A percentile compares a stretch with the other conserved stretches of the same genome.
Conservation (phyloP, 1,140 invertebrate species). For the Lutraria rhynchaena region DNA sequence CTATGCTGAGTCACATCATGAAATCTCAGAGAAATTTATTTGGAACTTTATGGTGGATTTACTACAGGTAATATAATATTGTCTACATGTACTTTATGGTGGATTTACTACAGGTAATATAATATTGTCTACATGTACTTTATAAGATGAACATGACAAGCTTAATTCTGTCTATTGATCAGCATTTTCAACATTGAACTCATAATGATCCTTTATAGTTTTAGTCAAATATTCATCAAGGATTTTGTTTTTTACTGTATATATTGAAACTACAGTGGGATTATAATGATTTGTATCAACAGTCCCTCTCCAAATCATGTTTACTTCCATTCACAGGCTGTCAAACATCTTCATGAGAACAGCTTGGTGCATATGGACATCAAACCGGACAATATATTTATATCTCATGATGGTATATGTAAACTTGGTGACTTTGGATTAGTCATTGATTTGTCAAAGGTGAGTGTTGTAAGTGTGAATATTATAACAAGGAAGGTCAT, state of each 20-base stretch:
- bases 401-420: slow-evolving; percentile 85
- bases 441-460: slow-evolving; percentile 86
- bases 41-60: slow-evolving; percentile 85
- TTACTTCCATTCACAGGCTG: too few relatives aligned
- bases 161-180: too few relatives aligned
- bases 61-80: slow-evolving; percentile 79
- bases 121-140: slow-evolving; percentile 6
- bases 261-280: too few relatives aligned
- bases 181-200: too few relatives aligned
- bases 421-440: slow-evolving; percentile 91
- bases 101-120: slow-evolving; percentile 83
- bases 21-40: slow-evolving; percentile 83
- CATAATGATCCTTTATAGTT: too few relatives aligned
- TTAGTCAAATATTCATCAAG: too few relatives aligned
- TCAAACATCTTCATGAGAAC: slow-evolving; percentile 87
- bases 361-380: slow-evolving; percentile 90
- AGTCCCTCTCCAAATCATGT: too few relatives aligned
- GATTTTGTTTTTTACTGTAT: too few relatives aligned
- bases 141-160: too few relatives aligned
- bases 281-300: too few relatives aligned
- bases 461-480: slow-evolving; percentile 64
- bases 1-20: slow-evolving; percentile 82
- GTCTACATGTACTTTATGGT: slow-evolving; percentile 63
- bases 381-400: slow-evolving; percentile 90
- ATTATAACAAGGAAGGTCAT: too few relatives aligned